These are phyloP conservation scores for Solenopsis fugax DNA, from an alignment of 1,140 invertebrate species.

Conservation along the genomic window DNA sequence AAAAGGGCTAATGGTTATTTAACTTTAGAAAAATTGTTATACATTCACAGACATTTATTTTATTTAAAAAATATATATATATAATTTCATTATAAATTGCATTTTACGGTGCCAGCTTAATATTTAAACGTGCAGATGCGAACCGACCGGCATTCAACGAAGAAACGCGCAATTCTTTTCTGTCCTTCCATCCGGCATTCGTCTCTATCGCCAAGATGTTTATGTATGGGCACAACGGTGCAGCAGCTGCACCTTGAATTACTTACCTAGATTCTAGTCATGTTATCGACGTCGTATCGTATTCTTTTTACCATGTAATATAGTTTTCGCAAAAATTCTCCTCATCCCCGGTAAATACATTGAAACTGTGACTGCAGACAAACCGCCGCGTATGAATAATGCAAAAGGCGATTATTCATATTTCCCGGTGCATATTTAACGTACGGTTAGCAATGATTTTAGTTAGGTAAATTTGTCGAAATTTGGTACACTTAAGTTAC, in stretches of 20 bases:
- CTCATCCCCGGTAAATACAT: slow-evolving; percentile 21
- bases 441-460: slow-evolving; percentile 19
- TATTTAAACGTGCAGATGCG: slow-evolving; percentile 34
- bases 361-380: slow-evolving; percentile 10
- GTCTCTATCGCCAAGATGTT: slow-evolving; percentile 52
- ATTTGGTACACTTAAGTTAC: neutral
- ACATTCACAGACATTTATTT: neutral
- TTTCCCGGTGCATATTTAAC: slow-evolving; percentile 33
- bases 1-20: neutral
- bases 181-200: slow-evolving; percentile 41
- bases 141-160: slow-evolving; percentile 25
- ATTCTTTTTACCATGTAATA: slow-evolving; percentile 23
- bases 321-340: slow-evolving; percentile 51
- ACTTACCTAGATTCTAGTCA: slow-evolving; percentile 59
- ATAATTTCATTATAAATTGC: neutral
- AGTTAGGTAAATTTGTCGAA: slow-evolving; percentile 39
- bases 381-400: slow-evolving; percentile 38
- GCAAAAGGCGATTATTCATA: slow-evolving; percentile 39
- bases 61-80: neutral
- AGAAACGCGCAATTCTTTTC: slow-evolving; percentile 47
- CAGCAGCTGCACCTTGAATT: slow-evolving; percentile 62
- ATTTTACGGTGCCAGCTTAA: neutral
- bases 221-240: slow-evolving; percentile 49
- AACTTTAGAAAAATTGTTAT: neutral
- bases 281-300: slow-evolving; percentile 40